Evolutionary conservation across 2,113 vertebrate species (phyloP), one percentile per base, ranked within the genome.

Genomic region (Carassius carassius): DNA sequence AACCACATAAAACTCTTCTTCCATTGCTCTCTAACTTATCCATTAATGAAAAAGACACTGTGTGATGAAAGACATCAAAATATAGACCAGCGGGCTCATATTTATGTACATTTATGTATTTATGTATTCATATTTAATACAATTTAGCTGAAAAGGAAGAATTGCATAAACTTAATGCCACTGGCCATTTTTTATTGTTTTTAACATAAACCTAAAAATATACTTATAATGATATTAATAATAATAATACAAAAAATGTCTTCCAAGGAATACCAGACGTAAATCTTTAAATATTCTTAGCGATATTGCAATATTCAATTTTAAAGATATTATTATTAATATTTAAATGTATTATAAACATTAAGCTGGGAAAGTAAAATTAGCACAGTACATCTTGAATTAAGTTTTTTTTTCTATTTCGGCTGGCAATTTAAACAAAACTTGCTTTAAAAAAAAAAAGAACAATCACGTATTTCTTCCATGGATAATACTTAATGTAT

Each of bases 1-100:
- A 81, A 60, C 78, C 78, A 81, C 78, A 81, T 67, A 11, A 81
- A 67, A 49, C 78, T 5, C 10, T 9, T 12, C 32, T 63, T 60
- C n/a, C 19, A 63, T 79, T 29, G 60, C 78, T 67, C 56, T 63
- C 17, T 79, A 79, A 81, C 62, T 67, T 65, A 29, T 25, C n/a
- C 78, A 67, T 25, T 81, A 23, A 29, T 47, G 62, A 81, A 67
- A 81, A 81, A 60, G 17, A 60, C 29, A 58, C 19, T 41, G 35
- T 77, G 75, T 44, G 54, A 41, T 78, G 32, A 78, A 32, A 81
- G 23, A 4, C 4, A 16, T 25, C 60, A 65, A 29, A 67, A 80
- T 67, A 81, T 29, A 81, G 60, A 81, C 13, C 23, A 81, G 58
- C 58, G 25, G 77, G 77, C n/a, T n/a, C 29, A 29, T 29, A 29